A percentile compares a stretch with the other conserved stretches of the same genome.
Evolutionary conservation across 2,888 invertebrate genomes (phyloP).

Genomic region (Eupithecia centaureata): DNA sequence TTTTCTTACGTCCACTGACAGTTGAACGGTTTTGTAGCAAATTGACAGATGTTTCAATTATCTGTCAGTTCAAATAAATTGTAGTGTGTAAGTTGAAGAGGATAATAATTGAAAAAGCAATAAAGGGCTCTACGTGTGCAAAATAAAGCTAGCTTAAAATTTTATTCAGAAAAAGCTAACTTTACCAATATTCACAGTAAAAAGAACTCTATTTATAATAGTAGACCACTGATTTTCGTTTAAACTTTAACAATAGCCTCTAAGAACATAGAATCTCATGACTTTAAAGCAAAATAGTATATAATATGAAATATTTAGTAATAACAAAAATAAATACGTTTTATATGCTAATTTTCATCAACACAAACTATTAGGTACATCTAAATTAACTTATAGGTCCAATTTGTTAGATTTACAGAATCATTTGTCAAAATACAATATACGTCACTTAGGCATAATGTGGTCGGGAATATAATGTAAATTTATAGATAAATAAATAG

Average conservation of each 20-base stretch:
- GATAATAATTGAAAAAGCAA: neutral
- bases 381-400: constrained; percentile 2
- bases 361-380: neutral
- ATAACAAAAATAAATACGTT: neutral
- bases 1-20: neutral
- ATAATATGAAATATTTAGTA: constrained; percentile 1
- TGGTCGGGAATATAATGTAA: neutral
- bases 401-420: neutral
- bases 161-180: neutral
- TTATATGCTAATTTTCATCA: constrained; percentile 2
- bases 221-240: neutral
- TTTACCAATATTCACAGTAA: neutral
- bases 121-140: neutral
- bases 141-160: neutral
- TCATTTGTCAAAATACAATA: neutral
- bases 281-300: neutral
- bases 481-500: constrained; percentile 7
- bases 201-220: neutral
- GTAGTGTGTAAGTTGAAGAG: neutral
- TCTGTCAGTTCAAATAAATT: neutral
- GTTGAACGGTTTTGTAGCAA: neutral
- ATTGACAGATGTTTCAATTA: neutral
- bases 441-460: neutral
- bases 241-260: neutral
- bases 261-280: neutral